These are phyloP conservation scores for Labeo catla DNA, from an alignment of 2,113 vertebrate species.

Conservation along the genomic window DNA sequence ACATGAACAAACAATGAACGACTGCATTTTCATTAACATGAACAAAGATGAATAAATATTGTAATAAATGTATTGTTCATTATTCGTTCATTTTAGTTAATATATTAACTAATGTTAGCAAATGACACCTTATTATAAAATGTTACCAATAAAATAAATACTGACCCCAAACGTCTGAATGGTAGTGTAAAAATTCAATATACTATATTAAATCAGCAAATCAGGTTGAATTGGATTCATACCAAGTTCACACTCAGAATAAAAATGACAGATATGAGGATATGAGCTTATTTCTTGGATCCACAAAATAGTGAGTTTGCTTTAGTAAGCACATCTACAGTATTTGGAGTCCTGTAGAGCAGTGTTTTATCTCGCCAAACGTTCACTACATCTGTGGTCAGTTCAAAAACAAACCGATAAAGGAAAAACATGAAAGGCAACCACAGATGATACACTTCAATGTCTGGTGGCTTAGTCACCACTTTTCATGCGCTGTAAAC, in stretches of 20 bases:
- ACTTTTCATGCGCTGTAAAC: constrained; percentile 16
- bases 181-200: neutral
- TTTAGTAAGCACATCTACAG: constrained; percentile 39
- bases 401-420: constrained; percentile 20
- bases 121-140: too few relatives aligned
- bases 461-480: constrained; percentile 33
- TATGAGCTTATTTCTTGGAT: neutral
- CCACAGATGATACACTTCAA: neutral
- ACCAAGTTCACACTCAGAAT: neutral
- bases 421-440: constrained; percentile 22
- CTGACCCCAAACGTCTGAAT: too few relatives aligned
- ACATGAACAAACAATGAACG: too few relatives aligned
- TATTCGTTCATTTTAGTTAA: too few relatives aligned
- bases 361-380: neutral
- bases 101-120: too few relatives aligned
- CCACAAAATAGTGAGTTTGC: constrained; percentile 37
- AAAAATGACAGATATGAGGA: neutral
- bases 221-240: neutral
- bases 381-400: neutral
- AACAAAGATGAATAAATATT: too few relatives aligned
- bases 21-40: too few relatives aligned
- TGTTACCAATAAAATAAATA: too few relatives aligned
- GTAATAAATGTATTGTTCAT: too few relatives aligned
- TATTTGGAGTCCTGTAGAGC: constrained; percentile 13
- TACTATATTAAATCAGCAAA: neutral